phyloP scores from a whole-genome alignment of 2,113 vertebrate genomes.

The Pituophis catenifer region DNA sequence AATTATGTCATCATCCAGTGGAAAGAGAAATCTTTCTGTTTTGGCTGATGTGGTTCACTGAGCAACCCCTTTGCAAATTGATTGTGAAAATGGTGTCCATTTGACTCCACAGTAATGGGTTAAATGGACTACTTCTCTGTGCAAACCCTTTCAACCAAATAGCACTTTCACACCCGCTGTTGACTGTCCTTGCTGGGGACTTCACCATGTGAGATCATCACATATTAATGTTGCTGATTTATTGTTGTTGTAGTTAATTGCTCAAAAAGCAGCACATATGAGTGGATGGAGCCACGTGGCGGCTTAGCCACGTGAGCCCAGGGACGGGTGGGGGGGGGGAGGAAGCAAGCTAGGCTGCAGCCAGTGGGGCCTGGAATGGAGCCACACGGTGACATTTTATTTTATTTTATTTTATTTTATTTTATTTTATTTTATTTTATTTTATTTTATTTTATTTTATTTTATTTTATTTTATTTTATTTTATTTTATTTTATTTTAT shows the following conservation, averaged over 20 bases:
- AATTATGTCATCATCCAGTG: background rate
- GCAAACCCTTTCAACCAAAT: background rate
- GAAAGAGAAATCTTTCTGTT: background rate
- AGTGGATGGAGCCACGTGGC: no score
- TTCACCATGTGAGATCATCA: background rate
- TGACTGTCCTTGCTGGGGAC: background rate
- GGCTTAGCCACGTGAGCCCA: no score
- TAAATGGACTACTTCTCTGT: background rate
- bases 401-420: no score
- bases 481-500: no score
- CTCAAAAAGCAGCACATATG: background rate
- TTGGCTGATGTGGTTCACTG: background rate
- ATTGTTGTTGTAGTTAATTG: background rate
- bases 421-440: no score
- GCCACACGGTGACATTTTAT: no score
- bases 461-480: no score
- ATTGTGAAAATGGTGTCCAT: background rate
- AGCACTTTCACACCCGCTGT: background rate
- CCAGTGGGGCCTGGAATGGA: no score
- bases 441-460: no score
- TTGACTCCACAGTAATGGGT: background rate
- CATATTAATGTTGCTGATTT: background rate
- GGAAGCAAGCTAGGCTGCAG: no score
- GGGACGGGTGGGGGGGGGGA: no score
- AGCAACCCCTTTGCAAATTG: background rate